Evolutionary conservation across 2,888 invertebrate species (phyloP), one percentile per base, ranked within the genome.

Genomic region (Frankliniella fusca): DNA sequence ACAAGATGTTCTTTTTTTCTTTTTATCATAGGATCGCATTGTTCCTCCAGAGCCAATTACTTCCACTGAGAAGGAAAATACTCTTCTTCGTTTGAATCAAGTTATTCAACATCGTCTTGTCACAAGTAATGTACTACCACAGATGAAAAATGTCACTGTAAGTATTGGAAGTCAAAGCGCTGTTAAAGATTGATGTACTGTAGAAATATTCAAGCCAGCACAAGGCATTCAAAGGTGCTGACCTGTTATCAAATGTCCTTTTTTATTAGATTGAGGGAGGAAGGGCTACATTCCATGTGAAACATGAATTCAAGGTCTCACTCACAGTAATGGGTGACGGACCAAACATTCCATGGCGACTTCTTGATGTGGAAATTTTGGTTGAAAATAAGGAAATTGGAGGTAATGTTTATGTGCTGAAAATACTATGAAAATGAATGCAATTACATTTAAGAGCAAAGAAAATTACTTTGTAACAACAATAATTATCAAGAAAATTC

Each of bases 381-480:
- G 98, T 99, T 3, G 97, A 98, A 87, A 99, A 99, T 87, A 95
- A 94, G 88, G 99, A 99, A 90, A 98, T 97, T 82, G 97, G 98
- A 86, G 94, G 95, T 93, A 87, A 86, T 85, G 84, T 65, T 15
- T 79, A 2, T 54, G 38, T 3, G 38, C 38, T 38, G 38, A 38
- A 38, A 38, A 3, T 38, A 38, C 38, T 38, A 38, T 38, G 2
- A 3, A 3, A 38, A 38, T 38, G 2, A 3, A 38, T 38, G 2
- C 38, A 3, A 38, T 38, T 38, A 38, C 38, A n/a, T 54, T 5
- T 9, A 15, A 15, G 54, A 20, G n/a, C n/a, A n/a, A n/a, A n/a
- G n/a, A n/a, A n/a, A 54, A 15, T 54, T 38, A 38, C 5, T 38
- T 38, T 38, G 2, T 38, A 38, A 38, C 3, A 38, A 38, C 2